Evolutionary conservation across 2,888 invertebrate genomes (phyloP).

Genomic region (Acanthosepion lycidas): DNA sequence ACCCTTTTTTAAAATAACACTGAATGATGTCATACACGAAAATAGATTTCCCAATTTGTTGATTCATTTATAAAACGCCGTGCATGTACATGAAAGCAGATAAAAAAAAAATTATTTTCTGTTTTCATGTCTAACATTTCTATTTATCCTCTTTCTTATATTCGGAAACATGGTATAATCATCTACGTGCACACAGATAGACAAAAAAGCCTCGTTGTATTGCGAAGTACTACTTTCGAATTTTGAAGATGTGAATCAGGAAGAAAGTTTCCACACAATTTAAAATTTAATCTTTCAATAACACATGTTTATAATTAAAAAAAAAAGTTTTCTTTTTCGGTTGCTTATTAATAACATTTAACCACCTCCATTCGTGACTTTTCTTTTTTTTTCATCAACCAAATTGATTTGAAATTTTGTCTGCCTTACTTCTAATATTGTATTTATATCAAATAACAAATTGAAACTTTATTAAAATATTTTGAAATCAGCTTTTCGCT

Average conservation of each 20-base stretch:
- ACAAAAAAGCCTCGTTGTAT: too few relatives aligned
- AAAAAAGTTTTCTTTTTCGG: neutral
- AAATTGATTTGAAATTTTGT: neutral
- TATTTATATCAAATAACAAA: neutral
- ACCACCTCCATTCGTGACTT: neutral
- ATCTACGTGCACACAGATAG: too few relatives aligned
- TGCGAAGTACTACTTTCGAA: neutral
- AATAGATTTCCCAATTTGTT: neutral
- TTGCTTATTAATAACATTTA: neutral
- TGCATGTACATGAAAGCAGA: neutral
- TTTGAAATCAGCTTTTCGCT: neutral
- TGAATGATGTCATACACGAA: neutral
- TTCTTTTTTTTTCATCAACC: too few relatives aligned
- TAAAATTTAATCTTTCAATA: neutral
- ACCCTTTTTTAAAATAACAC: neutral
- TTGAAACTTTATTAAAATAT: neutral
- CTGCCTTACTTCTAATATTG: neutral
- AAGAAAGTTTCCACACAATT: neutral
- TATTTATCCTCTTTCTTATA: too few relatives aligned
- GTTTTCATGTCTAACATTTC: neutral
- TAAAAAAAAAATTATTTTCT: neutral
- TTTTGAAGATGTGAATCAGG: neutral
- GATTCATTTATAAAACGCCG: neutral
- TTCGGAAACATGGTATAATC: too few relatives aligned
- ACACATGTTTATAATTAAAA: neutral